Evolutionary conservation across 2,113 vertebrate genomes (phyloP), one percentile per base, ranked within the genome.

Genomic region (Antennarius striatus): DNA sequence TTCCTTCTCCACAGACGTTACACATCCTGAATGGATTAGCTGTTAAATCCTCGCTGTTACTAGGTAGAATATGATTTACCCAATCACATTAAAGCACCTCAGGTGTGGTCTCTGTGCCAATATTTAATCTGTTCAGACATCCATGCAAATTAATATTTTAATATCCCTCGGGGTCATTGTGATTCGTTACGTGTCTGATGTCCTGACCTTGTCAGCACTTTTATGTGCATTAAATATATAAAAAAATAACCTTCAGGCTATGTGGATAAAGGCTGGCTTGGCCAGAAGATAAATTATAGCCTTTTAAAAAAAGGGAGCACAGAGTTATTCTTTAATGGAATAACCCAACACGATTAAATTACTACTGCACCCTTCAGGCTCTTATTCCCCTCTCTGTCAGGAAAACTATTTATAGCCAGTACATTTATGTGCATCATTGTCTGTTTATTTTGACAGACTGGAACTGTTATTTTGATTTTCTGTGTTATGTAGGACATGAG

Each of bases 61-160:
- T 14, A 73, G 71, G 75, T 75, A 83, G 79, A 83, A 54, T 68
- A 62, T 11, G 17, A 10, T 29, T n/a, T 28, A 60, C 54, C 69
- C 68, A 63, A 6, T 76, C 68, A 67, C 51, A 47, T 68, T 30
- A 46, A 53, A 60, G 42, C 59, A 75, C 71, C 58, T 75, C 75
- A 71, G 75, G 75, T 81, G 63, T 79, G 53, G 58, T 29, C 17
- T 57, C n/a, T 64, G 77, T 16, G 65, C 77, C 65, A 77, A 88
- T 86, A 82, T 80, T 87, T 85, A 83, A 87, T 88, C 58, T 15
- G 56, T 10, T 62, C 39, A 10, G 5, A 64, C 79, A 80, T 67
- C 86, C 72, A 75, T 78, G 74, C 57, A 77, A 67, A 85, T 86
- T 13, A 86, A 86, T 88, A 77, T 83, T 88, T 85, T n/a, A 87